Conservation (phyloP, 2,113 vertebrate species). For the Corythornis cristatus region DNA sequence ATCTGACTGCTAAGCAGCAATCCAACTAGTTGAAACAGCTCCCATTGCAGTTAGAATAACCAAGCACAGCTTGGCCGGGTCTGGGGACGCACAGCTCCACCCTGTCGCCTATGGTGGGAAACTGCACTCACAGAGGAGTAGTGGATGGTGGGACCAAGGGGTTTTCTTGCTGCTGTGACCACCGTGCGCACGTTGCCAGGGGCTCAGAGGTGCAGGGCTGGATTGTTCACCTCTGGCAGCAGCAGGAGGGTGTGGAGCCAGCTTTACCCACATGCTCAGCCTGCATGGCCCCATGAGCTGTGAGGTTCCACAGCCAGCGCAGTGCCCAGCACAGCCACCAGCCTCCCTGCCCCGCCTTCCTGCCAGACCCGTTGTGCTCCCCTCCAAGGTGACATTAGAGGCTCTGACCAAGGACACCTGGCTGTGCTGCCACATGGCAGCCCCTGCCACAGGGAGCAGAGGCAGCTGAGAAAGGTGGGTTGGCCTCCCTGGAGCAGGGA, state of each 20-base stretch:
- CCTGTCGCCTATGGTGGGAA: neutral
- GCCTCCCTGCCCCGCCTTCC: neutral
- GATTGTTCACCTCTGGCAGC: fast-evolving
- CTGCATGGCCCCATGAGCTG: fast-evolving
- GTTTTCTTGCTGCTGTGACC: neutral
- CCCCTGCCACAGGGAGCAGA: neutral
- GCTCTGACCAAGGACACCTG: neutral
- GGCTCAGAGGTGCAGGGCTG: neutral
- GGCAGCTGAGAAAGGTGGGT: neutral
- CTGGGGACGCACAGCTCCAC: neutral
- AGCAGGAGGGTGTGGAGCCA: fast-evolving
- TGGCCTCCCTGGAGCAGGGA: neutral
- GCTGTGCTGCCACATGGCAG: neutral
- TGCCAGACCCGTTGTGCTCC: neutral
- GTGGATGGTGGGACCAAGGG: neutral
- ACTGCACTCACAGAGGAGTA: fast-evolving
- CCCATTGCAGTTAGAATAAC: neutral
- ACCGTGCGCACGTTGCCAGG: neutral
- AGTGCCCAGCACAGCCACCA: fast-evolving
- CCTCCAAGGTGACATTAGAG: slow-evolving; percentile 6
- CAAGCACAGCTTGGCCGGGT: fast-evolving
- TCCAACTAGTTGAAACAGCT: slow-evolving; percentile 22
- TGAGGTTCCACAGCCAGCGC: fast-evolving
- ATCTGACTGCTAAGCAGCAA: slow-evolving; percentile 39
- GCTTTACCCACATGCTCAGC: fast-evolving